Percentiles rank a stretch among this genome's conserved stretches.
These are phyloP conservation scores for Limnothrissa miodon DNA, from an alignment of 2,113 vertebrate genomes.

Conservation along the genomic window DNA sequence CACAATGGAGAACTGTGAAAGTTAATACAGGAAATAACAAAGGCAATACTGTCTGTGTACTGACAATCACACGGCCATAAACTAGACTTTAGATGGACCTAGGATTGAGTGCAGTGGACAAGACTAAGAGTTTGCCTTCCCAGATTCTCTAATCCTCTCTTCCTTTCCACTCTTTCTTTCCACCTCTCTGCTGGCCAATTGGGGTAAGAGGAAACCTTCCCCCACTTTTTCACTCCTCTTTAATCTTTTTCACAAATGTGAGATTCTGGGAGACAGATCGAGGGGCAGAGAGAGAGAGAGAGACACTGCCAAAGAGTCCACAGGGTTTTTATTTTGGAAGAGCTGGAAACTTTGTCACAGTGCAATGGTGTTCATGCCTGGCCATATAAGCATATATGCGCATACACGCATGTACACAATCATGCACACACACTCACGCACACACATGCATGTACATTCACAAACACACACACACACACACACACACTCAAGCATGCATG, in stretches of 20 bases:
- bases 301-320: neutral
- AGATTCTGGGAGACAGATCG: neutral
- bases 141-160: neutral
- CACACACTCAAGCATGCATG: neutral
- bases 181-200: neutral
- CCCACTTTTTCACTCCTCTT: neutral
- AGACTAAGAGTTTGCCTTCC: neutral
- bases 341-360: neutral
- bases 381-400: neutral
- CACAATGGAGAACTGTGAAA: no score
- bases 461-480: neutral
- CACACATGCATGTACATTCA: neutral
- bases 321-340: neutral
- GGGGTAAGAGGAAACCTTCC: neutral
- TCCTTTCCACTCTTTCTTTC: neutral
- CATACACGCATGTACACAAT: neutral
- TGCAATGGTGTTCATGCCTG: neutral
- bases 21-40: no score
- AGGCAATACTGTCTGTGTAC: no score
- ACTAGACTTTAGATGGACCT: constrained; percentile 4
- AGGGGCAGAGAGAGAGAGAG: neutral
- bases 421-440: neutral
- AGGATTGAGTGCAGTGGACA: neutral
- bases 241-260: constrained; percentile 24
- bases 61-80: no score